phyloP scores from a whole-genome alignment of 2,888 invertebrate species.

The Gonocerus acuteangulatus region DNA sequence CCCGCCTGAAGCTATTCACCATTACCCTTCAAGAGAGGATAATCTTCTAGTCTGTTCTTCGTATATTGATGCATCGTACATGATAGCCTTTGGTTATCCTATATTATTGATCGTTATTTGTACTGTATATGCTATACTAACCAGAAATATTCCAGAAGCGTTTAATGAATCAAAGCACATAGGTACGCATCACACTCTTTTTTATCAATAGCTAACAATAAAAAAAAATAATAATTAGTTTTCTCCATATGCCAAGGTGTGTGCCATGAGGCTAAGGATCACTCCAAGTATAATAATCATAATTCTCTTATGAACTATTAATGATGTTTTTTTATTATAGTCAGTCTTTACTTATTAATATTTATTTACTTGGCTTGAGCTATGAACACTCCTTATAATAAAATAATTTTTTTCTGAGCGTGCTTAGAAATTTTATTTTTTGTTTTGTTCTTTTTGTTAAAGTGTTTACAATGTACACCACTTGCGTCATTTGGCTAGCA shows the following conservation, averaged over 20 bases:
- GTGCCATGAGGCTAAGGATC: too few species aligned
- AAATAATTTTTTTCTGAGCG: too few species aligned
- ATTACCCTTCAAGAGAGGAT: conserved; percentile 84
- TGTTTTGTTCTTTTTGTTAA: too few species aligned
- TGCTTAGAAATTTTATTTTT: too few species aligned
- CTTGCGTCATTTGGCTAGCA: conserved; percentile 95
- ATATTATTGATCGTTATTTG: conserved; percentile 86
- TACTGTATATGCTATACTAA: conserved; percentile 93
- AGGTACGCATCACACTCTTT: conserved; percentile 64
- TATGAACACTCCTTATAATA: too few species aligned
- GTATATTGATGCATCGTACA: conserved; percentile 85
- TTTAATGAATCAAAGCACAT: conserved; percentile 98
- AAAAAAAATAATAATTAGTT: too few species aligned
- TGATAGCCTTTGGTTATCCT: conserved; percentile 92
- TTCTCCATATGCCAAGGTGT: too few species aligned
- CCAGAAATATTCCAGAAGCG: conserved; percentile 94
- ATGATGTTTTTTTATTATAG: background rate
- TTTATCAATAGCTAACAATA: background rate
- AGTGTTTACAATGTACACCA: conserved; percentile 98
- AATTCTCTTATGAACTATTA: too few species aligned
- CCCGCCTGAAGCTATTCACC: conserved; percentile 80
- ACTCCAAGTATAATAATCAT: too few species aligned
- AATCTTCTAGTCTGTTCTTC: conserved; percentile 88
- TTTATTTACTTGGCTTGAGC: background rate
- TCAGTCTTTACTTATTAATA: background rate